Evolutionary conservation across 1,140 invertebrate species (phyloP).

Genomic region (Scaptomyza graminum): DNA sequence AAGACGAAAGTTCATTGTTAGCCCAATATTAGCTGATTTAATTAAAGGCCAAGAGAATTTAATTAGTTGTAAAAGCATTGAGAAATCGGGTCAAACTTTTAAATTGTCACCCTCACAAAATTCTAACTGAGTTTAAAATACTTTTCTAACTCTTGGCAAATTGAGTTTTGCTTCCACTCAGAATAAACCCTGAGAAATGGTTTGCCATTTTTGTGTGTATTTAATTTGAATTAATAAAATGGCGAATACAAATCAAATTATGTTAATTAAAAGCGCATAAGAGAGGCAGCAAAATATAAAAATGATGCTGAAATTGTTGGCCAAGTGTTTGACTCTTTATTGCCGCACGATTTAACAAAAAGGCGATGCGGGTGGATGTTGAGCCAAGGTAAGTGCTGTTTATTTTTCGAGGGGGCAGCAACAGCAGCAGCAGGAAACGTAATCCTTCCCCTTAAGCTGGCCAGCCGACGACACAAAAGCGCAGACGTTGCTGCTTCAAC

Average conservation of each 20-base stretch:
- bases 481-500: slow-evolving; percentile 52
- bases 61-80: slow-evolving; percentile 50
- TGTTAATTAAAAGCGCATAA: slow-evolving; percentile 69
- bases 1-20: neutral
- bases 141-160: slow-evolving; percentile 37
- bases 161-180: slow-evolving; percentile 26
- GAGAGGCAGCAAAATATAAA: no score
- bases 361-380: neutral
- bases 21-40: slow-evolving; percentile 13
- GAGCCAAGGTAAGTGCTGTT: slow-evolving; percentile 65
- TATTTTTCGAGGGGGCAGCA: slow-evolving; percentile 47
- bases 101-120: slow-evolving; percentile 2
- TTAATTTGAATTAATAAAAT: slow-evolving; percentile 52
- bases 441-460: slow-evolving; percentile 36
- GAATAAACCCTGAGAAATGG: slow-evolving; percentile 24
- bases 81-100: slow-evolving; percentile 17
- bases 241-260: slow-evolving; percentile 61
- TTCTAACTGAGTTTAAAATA: slow-evolving; percentile 12
- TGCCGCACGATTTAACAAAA: slow-evolving; percentile 63
- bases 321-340: slow-evolving; percentile 70
- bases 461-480: slow-evolving; percentile 34
- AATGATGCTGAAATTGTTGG: slow-evolving; percentile 48
- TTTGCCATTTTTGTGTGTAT: slow-evolving; percentile 56
- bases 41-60: slow-evolving; percentile 25
- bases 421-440: neutral